These are phyloP conservation scores for Elgaria multicarinata DNA, from an alignment of 2,113 vertebrate species.

Conservation along the genomic window DNA sequence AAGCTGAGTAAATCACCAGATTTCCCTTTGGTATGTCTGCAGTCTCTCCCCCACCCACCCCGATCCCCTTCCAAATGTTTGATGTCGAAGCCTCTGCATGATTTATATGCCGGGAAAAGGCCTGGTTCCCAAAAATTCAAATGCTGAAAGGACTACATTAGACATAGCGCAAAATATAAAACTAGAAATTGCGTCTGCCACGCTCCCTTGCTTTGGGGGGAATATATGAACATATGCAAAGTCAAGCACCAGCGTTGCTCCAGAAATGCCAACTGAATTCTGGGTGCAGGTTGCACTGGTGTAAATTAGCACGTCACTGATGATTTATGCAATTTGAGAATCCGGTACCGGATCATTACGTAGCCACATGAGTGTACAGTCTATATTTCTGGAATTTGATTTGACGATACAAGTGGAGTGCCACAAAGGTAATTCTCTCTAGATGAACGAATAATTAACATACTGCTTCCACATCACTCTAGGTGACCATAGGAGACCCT, in stretches of 20 bases:
- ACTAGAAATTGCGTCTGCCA: slow-evolving; percentile 1
- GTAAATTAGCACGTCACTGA: slow-evolving; percentile 9
- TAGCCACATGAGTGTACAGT: neutral
- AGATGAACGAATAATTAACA: neutral
- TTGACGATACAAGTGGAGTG: slow-evolving; percentile 17
- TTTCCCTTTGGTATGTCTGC: slow-evolving; percentile 57
- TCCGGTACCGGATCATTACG: slow-evolving; percentile 12
- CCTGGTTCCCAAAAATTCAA: slow-evolving; percentile 39
- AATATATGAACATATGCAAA: neutral
- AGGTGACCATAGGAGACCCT: neutral
- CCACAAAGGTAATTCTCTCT: neutral
- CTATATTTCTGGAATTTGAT: neutral
- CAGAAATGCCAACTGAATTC: neutral
- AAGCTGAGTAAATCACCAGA: slow-evolving; percentile 62
- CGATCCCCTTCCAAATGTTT: slow-evolving; percentile 56
- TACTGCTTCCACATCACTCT: neutral
- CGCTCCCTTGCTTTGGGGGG: neutral
- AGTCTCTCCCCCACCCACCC: neutral
- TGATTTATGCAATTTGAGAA: slow-evolving; percentile 37
- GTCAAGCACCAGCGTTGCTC: neutral
- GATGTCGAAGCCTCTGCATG: slow-evolving; percentile 50
- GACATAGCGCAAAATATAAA: slow-evolving; percentile 37
- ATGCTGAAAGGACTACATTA: slow-evolving; percentile 17
- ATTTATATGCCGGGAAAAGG: slow-evolving; percentile 35
- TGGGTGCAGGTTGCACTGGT: rapidly evolving